phyloP scores from a whole-genome alignment of 2,113 vertebrate genomes.

The Hiodon tergisus region DNA sequence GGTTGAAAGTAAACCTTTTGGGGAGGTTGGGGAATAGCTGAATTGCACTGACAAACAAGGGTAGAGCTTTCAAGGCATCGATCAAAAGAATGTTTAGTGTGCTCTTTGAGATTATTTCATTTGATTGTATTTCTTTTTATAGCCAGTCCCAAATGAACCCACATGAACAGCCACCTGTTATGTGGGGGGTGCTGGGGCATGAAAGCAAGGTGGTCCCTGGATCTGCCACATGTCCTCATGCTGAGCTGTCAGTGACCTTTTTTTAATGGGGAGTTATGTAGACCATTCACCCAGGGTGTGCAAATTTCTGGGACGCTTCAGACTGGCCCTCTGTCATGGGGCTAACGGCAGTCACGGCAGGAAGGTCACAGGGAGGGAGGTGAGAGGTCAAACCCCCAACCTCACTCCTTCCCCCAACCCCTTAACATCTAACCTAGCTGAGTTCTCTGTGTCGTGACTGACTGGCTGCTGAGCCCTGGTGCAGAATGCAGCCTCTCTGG shows the following conservation, averaged over 20 bases:
- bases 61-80: not conserved
- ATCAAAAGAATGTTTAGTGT: not conserved
- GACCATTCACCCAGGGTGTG: no score
- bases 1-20: no score
- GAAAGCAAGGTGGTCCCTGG: not conserved
- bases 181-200: not conserved
- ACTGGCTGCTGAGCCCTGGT: conserved; percentile 25
- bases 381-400: no score
- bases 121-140: conserved; percentile 2
- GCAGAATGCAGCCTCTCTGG: conserved; percentile 16
- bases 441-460: not conserved
- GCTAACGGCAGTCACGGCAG: no score
- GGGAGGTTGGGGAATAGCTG: no score
- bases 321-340: no score
- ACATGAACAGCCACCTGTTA: conserved; percentile 10
- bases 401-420: conserved; percentile 2
- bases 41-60: conserved; percentile 32
- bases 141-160: not conserved
- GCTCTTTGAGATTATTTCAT: not conserved
- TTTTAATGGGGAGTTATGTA: no score
- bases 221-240: no score
- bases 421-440: not conserved
- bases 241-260: no score
- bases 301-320: no score
- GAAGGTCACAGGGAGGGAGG: no score